Conservation (phyloP, 2,888 invertebrate species). For the Strigamia crassipes region DNA sequence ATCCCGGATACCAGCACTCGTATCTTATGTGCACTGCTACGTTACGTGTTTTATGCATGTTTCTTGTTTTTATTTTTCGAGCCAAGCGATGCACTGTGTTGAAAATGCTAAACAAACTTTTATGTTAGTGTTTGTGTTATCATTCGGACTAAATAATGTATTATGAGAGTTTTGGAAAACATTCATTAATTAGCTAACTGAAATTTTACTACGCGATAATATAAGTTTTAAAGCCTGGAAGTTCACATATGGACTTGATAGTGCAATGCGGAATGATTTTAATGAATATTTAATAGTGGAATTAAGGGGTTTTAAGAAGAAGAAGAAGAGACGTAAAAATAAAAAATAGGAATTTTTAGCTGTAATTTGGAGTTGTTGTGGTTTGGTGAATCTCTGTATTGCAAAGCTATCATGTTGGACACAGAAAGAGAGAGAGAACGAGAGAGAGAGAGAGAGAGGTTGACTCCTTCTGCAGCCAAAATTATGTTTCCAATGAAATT, state of each 20-base stretch:
- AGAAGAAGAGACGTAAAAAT: neutral
- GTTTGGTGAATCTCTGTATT: constrained; percentile 31
- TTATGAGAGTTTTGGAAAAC: neutral
- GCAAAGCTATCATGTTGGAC: constrained; percentile 27
- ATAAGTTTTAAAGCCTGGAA: neutral
- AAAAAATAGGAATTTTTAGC: neutral
- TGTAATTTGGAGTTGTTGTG: constrained; percentile 24
- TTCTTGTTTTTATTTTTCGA: too few species aligned
- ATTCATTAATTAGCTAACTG: neutral
- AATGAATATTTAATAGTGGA: neutral
- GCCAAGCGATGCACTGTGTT: too few species aligned
- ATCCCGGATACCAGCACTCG: too few species aligned
- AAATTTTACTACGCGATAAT: neutral
- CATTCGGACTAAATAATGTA: neutral
- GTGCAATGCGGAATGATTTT: neutral
- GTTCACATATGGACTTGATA: neutral
- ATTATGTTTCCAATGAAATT: constrained; percentile 34
- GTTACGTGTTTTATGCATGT: too few species aligned
- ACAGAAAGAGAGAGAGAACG: too few species aligned
- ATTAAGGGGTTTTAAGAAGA: neutral
- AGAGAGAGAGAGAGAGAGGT: constrained; percentile 8
- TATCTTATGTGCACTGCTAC: too few species aligned
- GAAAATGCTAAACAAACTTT: too few species aligned
- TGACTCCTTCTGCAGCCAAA: constrained; percentile 12
- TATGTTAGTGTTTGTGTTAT: neutral